A percentile compares a stretch with the other conserved stretches of the same genome.
phyloP scores from a whole-genome alignment of 2,113 vertebrate species.

The Microcebus griseorufus region DNA sequence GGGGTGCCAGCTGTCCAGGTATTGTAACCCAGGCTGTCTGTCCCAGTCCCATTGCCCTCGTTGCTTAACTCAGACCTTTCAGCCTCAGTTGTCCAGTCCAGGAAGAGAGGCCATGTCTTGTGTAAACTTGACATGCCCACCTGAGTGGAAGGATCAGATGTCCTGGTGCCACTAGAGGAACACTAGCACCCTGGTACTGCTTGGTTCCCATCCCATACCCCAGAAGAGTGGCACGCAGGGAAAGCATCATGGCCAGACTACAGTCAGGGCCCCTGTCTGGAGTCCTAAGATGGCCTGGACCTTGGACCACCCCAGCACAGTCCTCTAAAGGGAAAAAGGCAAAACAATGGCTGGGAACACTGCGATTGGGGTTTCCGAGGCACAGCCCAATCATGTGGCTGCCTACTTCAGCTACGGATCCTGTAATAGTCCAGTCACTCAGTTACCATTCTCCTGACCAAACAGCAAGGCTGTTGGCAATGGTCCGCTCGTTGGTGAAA shows the following conservation, averaged over 20 bases:
- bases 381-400: not conserved
- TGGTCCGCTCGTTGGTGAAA: not conserved
- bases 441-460: not conserved
- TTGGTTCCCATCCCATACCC: not conserved
- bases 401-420: not conserved
- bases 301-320: not conserved
- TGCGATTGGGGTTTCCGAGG: not conserved
- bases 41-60: not conserved
- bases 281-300: not conserved
- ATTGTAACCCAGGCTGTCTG: not conserved
- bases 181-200: too few relatives aligned
- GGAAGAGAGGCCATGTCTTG: not conserved
- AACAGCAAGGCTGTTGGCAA: not conserved
- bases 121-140: not conserved
- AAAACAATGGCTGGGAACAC: not conserved
- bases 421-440: not conserved
- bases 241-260: not conserved
- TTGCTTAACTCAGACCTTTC: not conserved
- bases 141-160: not conserved
- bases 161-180: not conserved
- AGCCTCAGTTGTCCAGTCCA: too few relatives aligned
- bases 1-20: not conserved
- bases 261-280: not conserved
- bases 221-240: not conserved
- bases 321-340: not conserved